Evolutionary conservation across 1,140 invertebrate species (phyloP).

Genomic region (Euwallacea fornicatus): DNA sequence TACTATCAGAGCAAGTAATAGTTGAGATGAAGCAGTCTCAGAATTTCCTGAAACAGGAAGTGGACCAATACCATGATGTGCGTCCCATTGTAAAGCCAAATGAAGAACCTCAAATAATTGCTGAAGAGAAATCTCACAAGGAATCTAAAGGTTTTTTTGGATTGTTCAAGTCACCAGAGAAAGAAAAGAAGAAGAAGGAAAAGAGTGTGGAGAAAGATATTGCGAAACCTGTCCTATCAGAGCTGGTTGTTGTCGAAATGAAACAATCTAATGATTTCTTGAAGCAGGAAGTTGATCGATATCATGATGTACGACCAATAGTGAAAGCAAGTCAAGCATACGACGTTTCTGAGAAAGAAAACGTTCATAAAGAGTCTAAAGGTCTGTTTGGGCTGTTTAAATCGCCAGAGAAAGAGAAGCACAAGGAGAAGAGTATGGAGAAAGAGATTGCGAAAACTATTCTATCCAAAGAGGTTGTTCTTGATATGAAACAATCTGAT

Average conservation of each 20-base stretch:
- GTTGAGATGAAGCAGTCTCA: slow-evolving; percentile 22
- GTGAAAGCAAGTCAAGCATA: neutral
- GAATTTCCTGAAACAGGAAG: slow-evolving; percentile 42
- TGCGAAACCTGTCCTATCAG: slow-evolving; percentile 21
- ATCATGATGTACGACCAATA: slow-evolving; percentile 39
- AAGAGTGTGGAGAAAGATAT: slow-evolving; percentile 8
- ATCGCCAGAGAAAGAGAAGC: slow-evolving; percentile 8
- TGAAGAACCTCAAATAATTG: slow-evolving; percentile 2
- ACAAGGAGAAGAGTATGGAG: slow-evolving; percentile 19
- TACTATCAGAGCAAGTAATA: slow-evolving; percentile 11
- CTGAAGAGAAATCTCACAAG: slow-evolving; percentile 16
- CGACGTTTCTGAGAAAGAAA: slow-evolving; percentile 2
- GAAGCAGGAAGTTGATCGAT: slow-evolving; percentile 32
- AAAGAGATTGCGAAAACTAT: slow-evolving; percentile 7
- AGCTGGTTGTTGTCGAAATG: slow-evolving; percentile 34
- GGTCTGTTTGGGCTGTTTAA: slow-evolving; percentile 22
- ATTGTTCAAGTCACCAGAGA: slow-evolving; percentile 18
- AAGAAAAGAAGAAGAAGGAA: slow-evolving; percentile 17
- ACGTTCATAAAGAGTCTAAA: slow-evolving; percentile 16
- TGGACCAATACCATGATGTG: slow-evolving; percentile 42
- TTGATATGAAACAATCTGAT: slow-evolving; percentile 26
- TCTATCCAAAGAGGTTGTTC: slow-evolving; percentile 34
- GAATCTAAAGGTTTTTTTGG: slow-evolving; percentile 19
- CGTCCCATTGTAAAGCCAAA: slow-evolving; percentile 6
- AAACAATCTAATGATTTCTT: slow-evolving; percentile 35